Conservation (phyloP, 37 sponge, comb jelly and placozoan species). For the Tethya wilhelma region DNA sequence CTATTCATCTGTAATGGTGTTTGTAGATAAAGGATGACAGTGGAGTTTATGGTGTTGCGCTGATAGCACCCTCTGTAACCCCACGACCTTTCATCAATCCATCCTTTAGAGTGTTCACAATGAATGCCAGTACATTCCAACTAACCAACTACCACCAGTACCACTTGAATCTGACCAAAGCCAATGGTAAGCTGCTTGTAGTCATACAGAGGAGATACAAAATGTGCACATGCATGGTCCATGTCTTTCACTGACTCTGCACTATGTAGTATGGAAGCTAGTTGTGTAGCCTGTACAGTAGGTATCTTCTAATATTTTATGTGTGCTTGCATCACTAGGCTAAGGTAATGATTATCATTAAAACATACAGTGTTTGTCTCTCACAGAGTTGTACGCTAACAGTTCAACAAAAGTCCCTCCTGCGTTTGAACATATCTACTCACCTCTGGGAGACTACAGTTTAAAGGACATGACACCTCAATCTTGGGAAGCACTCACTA, state of each 20-base stretch:
- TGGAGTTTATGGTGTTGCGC: constrained; percentile 60
- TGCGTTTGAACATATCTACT: constrained; percentile 55
- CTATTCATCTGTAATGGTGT: background rate
- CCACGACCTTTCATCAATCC: constrained; percentile 63
- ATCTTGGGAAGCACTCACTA: constrained; percentile 56
- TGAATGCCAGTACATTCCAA: constrained; percentile 53
- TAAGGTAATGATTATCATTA: background rate
- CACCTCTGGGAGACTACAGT: constrained; percentile 49
- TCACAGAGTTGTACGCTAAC: background rate
- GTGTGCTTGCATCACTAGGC: background rate
- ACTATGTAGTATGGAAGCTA: background rate
- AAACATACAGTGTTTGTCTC: no score
- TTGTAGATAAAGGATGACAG: constrained; percentile 52
- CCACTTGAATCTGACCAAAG: constrained; percentile 73
- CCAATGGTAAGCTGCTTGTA: constrained; percentile 69
- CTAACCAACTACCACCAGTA: constrained; percentile 78
- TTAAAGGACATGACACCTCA: constrained; percentile 64
- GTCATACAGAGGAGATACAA: no score
- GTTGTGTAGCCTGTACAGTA: background rate
- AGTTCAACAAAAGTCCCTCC: background rate
- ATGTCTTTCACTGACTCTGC: background rate
- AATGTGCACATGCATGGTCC: no score
- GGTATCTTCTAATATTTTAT: background rate
- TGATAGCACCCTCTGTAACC: constrained; percentile 80
- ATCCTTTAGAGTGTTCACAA: constrained; percentile 70